phyloP scores from a whole-genome alignment of 2,797 vertebrate species.

The Chloroceryle inda region DNA sequence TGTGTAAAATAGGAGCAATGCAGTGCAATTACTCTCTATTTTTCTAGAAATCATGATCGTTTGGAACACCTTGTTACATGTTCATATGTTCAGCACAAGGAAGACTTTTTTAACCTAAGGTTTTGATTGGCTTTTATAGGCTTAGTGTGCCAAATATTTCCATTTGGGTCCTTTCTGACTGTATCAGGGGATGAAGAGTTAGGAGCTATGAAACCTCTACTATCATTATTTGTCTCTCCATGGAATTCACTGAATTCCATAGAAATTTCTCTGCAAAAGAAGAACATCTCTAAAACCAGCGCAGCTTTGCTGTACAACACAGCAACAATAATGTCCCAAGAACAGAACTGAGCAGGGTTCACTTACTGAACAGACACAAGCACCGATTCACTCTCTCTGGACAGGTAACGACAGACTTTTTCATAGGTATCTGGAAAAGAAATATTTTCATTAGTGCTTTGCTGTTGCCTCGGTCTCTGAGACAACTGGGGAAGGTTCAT shows the following conservation, averaged over 20 bases:
- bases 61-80: background rate
- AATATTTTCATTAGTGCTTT: background rate
- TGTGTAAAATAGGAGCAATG: background rate
- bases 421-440: slow-evolving; percentile 82
- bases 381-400: slow-evolving; percentile 80
- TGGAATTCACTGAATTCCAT: background rate
- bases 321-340: background rate
- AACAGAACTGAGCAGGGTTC: background rate
- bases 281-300: background rate
- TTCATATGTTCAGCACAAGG: background rate
- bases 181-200: background rate
- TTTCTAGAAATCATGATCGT: background rate
- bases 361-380: slow-evolving; percentile 87
- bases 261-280: background rate
- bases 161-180: background rate
- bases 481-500: background rate
- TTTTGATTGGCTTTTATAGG: background rate
- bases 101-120: background rate
- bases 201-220: background rate
- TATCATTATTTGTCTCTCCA: background rate
- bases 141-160: background rate
- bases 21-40: background rate
- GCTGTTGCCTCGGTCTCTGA: background rate
- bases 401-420: slow-evolving; percentile 83
- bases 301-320: background rate